Evolutionary conservation across 2,888 invertebrate genomes (phyloP).

Genomic region (Leucophenga montana): DNA sequence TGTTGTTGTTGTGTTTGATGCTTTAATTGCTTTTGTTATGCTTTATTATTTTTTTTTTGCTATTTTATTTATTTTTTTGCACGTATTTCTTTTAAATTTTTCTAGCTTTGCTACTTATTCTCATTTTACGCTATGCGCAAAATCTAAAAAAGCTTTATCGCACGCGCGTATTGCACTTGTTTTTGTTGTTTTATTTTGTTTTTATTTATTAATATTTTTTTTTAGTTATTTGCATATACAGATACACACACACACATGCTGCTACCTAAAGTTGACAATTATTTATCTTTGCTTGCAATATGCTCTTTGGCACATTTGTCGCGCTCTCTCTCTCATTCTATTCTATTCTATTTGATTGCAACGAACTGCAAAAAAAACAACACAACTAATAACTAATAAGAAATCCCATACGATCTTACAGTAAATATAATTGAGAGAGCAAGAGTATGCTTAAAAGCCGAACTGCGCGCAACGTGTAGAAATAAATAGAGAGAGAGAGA

Average conservation of each 20-base stretch:
- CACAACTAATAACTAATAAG: no score
- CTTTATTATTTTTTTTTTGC: constrained; percentile 12
- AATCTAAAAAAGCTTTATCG: constrained; percentile 45
- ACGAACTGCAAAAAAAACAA: no score
- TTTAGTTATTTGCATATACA: constrained; percentile 19
- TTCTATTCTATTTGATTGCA: not conserved
- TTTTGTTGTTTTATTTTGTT: constrained; percentile 5
- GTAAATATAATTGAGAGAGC: not conserved
- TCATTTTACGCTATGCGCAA: constrained; percentile 3
- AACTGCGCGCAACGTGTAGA: not conserved
- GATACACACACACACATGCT: constrained; percentile 17
- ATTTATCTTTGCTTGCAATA: constrained; percentile 32
- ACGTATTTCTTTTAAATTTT: constrained; percentile 27
- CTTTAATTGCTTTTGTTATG: constrained; percentile 21
- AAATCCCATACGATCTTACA: not conserved
- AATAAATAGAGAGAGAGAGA: not conserved
- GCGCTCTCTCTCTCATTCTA: not conserved
- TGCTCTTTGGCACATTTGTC: constrained; percentile 22
- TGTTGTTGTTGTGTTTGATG: constrained; percentile 15
- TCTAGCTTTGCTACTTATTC: constrained; percentile 26
- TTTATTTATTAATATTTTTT: not conserved
- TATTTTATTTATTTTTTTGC: constrained; percentile 23
- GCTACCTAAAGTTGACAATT: constrained; percentile 1
- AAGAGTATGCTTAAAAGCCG: no score
- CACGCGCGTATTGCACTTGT: constrained; percentile 44